phyloP scores from a whole-genome alignment of 2,888 invertebrate species.

The Oxyteleia sp. region DNA sequence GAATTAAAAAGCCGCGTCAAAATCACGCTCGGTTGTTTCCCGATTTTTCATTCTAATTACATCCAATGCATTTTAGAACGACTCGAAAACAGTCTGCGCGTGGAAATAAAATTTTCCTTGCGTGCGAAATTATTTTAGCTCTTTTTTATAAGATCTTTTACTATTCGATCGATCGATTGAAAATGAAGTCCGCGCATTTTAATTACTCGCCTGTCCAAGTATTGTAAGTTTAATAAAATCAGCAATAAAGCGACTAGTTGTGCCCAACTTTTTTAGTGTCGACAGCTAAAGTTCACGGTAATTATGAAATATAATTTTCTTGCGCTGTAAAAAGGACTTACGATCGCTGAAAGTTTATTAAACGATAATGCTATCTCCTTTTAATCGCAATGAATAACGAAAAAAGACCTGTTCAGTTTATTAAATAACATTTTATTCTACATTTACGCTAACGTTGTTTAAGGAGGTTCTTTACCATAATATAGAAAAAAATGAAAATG shows the following conservation, averaged over 20 bases:
- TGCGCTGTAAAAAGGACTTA: constrained; percentile 6
- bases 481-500: too few relatives aligned
- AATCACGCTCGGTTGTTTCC: not conserved
- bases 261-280: constrained; percentile 17
- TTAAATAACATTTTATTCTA: too few relatives aligned
- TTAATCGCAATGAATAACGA: not conserved
- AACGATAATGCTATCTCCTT: not conserved
- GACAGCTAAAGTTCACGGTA: not conserved
- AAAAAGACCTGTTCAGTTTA: too few relatives aligned
- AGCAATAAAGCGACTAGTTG: constrained; percentile 11
- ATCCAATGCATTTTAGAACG: too few relatives aligned
- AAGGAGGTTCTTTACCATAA: too few relatives aligned
- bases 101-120: not conserved
- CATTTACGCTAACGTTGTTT: too few relatives aligned
- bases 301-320: constrained; percentile 13
- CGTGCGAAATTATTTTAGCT: not conserved
- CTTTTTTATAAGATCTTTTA: not conserved
- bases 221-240: constrained; percentile 24
- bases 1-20: constrained; percentile 1
- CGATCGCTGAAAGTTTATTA: constrained; percentile 14
- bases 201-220: constrained; percentile 3
- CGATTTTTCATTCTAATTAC: constrained; percentile 1
- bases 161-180: not conserved
- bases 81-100: too few relatives aligned
- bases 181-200: not conserved